These are phyloP conservation scores for Auanema sp. DNA, from an alignment of 2,888 invertebrate species.

Conservation along the genomic window DNA sequence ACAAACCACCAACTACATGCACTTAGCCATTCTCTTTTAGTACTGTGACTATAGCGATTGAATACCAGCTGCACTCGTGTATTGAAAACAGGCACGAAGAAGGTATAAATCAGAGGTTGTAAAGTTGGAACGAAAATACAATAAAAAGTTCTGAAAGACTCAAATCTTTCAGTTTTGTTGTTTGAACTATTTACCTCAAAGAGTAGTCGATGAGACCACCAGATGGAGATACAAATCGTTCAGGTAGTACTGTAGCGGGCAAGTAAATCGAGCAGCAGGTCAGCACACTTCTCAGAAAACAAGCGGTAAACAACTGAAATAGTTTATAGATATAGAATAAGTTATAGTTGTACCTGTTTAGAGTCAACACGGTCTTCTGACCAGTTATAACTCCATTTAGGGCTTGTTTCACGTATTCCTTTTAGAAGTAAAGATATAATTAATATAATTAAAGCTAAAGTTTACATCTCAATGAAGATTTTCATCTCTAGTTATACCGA, in stretches of 20 bases:
- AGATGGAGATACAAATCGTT: neutral
- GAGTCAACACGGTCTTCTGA: slow-evolving; percentile 33
- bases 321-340: neutral
- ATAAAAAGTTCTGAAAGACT: slow-evolving; percentile 23
- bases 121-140: slow-evolving; percentile 34
- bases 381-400: slow-evolving; percentile 48
- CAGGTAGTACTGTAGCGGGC: slow-evolving; percentile 20
- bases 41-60: slow-evolving; percentile 43
- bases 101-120: slow-evolving; percentile 36
- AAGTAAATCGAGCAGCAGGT: slow-evolving; percentile 36
- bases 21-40: slow-evolving; percentile 48
- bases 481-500: slow-evolving; percentile 15
- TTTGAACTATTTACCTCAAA: neutral
- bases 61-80: slow-evolving; percentile 30
- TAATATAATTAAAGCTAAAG: slow-evolving; percentile 25
- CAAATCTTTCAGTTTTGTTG: neutral
- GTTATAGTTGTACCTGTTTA: slow-evolving; percentile 19
- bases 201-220: neutral
- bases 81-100: slow-evolving; percentile 27
- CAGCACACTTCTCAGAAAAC: slow-evolving; percentile 39
- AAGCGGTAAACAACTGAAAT: slow-evolving; percentile 22
- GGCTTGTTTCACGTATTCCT: slow-evolving; percentile 33
- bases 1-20: slow-evolving; percentile 22
- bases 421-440: slow-evolving; percentile 25
- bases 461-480: neutral